These are phyloP conservation scores for Biston stratarius DNA, from an alignment of 2,888 invertebrate genomes.

Conservation along the genomic window DNA sequence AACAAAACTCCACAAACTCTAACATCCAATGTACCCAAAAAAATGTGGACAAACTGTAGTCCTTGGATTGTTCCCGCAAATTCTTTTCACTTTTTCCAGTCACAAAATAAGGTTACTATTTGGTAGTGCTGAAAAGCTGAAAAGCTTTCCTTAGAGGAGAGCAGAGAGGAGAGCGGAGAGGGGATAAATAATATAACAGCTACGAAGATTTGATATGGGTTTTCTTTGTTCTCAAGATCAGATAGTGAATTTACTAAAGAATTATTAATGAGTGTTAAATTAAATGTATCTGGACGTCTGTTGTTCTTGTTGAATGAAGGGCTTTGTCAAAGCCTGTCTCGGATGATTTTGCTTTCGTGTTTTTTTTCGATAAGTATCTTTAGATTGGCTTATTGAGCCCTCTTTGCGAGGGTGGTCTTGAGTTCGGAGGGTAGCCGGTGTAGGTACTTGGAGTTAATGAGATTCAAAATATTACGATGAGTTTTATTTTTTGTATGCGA, in stretches of 20 bases:
- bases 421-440: slow-evolving; percentile 1
- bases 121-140: slow-evolving; percentile 16
- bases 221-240: slow-evolving; percentile 54
- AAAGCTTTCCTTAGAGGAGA: slow-evolving; percentile 13
- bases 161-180: slow-evolving; percentile 27
- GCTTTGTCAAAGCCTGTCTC: slow-evolving; percentile 13
- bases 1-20: not conserved
- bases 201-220: slow-evolving; percentile 64
- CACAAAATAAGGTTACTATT: slow-evolving; percentile 23
- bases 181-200: slow-evolving; percentile 64
- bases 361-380: slow-evolving; percentile 19
- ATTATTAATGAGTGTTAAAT: slow-evolving; percentile 33
- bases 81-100: slow-evolving; percentile 17
- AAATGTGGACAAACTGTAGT: slow-evolving; percentile 18
- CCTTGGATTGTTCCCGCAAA: slow-evolving; percentile 25
- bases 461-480: slow-evolving; percentile 4
- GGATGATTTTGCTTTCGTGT: slow-evolving; percentile 20
- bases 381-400: slow-evolving; percentile 19
- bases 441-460: slow-evolving; percentile 2
- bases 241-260: slow-evolving; percentile 32
- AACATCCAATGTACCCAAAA: slow-evolving; percentile 1
- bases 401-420: slow-evolving; percentile 10
- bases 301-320: slow-evolving; percentile 3
- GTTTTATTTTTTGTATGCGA: not conserved
- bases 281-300: slow-evolving; percentile 12